A percentile compares a stretch with the other conserved stretches of the same genome.
Conservation (phyloP, 1,140 invertebrate genomes). For the Heliconius melpomene region DNA sequence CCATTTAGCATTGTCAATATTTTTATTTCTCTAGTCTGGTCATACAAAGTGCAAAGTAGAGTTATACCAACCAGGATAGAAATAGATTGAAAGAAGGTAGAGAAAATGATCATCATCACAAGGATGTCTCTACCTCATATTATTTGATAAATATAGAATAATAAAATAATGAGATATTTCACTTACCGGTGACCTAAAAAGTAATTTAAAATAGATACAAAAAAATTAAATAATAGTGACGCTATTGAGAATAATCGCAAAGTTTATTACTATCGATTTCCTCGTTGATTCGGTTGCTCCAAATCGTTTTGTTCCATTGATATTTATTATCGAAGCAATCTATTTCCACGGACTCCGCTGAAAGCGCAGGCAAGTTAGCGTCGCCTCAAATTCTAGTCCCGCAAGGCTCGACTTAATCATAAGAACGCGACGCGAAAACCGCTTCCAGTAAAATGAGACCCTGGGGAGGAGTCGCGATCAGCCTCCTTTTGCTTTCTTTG, state of each 20-base stretch:
- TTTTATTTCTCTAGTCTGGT: too few relatives aligned
- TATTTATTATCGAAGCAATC: conserved; percentile 49
- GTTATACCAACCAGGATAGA: too few relatives aligned
- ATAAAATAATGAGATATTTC: not conserved
- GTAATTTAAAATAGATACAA: not conserved
- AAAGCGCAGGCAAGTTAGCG: conserved; percentile 48
- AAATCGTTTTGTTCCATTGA: conserved; percentile 23
- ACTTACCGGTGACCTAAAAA: not conserved
- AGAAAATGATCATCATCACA: too few relatives aligned
- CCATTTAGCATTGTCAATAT: too few relatives aligned
- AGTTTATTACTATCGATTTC: conserved; percentile 14
- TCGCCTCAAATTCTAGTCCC: conserved; percentile 54
- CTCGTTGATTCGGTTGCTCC: not conserved
- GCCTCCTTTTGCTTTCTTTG: conserved; percentile 59
- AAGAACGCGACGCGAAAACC: conserved; percentile 75
- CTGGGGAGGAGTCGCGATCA: conserved; percentile 58
- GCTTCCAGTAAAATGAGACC: conserved; percentile 69
- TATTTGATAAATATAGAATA: too few relatives aligned
- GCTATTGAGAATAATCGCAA: not conserved
- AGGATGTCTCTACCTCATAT: too few relatives aligned
- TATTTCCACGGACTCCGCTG: conserved; percentile 49
- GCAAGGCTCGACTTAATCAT: conserved; percentile 75
- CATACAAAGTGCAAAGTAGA: too few relatives aligned
- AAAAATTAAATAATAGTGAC: not conserved
- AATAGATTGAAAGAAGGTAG: too few relatives aligned